Evolutionary conservation across 2,888 invertebrate genomes (phyloP).

Genomic region (Heteromurus nitidus): DNA sequence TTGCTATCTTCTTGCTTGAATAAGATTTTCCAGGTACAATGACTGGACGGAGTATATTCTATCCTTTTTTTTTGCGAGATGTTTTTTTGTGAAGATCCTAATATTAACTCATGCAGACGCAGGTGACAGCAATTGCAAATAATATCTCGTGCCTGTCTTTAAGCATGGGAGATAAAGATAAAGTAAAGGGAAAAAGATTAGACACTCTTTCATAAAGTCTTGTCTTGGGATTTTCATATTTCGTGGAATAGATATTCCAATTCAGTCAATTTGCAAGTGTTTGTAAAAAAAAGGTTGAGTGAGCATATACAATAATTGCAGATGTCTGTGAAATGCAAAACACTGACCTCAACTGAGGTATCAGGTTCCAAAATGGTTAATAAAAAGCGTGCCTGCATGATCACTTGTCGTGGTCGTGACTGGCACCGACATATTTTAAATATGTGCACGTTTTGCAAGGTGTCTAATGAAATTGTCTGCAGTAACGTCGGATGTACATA

Average conservation of each 20-base stretch:
- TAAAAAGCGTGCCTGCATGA: constrained; percentile 1
- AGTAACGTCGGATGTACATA: no score
- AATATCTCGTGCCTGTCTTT: neutral
- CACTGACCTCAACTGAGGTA: constrained; percentile 46
- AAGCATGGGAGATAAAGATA: no score
- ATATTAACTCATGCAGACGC: neutral
- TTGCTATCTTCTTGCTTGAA: no score
- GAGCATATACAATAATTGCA: neutral
- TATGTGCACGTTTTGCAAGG: no score
- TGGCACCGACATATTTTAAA: neutral
- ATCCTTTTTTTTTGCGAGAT: neutral
- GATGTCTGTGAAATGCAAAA: constrained; percentile 15
- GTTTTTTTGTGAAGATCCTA: neutral
- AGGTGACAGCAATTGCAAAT: constrained; percentile 28
- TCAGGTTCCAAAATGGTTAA: constrained; percentile 46
- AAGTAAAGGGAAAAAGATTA: no score
- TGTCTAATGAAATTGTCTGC: no score
- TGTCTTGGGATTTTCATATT: no score
- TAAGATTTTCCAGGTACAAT: constrained; percentile 43
- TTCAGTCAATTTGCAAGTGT: constrained; percentile 15
- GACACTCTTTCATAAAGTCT: no score
- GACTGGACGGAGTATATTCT: constrained; percentile 12
- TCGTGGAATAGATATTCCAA: no score
- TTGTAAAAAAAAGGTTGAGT: neutral
- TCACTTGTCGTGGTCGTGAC: constrained; percentile 32